A percentile compares a stretch with the other conserved stretches of the same genome.
These are phyloP conservation scores for Cremastinae sp. DNA, from an alignment of 2,888 invertebrate species.

Conservation along the genomic window DNA sequence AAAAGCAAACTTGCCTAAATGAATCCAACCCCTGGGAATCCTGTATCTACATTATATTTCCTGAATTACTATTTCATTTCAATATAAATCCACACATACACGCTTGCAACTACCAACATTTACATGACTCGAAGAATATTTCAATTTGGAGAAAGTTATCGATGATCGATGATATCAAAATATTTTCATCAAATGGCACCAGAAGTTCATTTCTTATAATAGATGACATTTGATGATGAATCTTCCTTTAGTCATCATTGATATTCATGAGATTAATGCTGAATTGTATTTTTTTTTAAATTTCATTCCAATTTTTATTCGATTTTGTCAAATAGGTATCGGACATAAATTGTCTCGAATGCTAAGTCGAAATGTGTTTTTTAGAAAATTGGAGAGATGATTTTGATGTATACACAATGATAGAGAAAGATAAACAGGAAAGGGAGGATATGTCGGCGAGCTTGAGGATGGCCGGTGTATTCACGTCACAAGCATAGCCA, in stretches of 20 bases:
- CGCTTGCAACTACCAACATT: neutral
- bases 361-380: constrained; percentile 67
- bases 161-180: neutral
- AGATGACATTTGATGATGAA: too few relatives aligned
- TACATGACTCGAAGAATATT: neutral
- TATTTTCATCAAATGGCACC: neutral
- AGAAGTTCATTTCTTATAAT: too few relatives aligned
- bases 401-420: neutral
- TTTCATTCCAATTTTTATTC: too few relatives aligned
- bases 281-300: too few relatives aligned
- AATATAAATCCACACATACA: constrained; percentile 15
- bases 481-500: constrained; percentile 76
- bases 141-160: constrained; percentile 2
- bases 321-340: too few relatives aligned
- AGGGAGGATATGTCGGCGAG: constrained; percentile 16
- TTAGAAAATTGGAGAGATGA: constrained; percentile 46
- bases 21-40: constrained; percentile 35
- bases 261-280: too few relatives aligned
- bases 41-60: constrained; percentile 33
- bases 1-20: constrained; percentile 59
- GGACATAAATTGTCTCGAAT: too few relatives aligned
- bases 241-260: too few relatives aligned
- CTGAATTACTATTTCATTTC: constrained; percentile 44
- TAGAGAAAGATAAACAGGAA: constrained; percentile 9
- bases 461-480: constrained; percentile 42